phyloP scores from a whole-genome alignment of 2,888 invertebrate genomes.

The Eurytoma adleriae region DNA sequence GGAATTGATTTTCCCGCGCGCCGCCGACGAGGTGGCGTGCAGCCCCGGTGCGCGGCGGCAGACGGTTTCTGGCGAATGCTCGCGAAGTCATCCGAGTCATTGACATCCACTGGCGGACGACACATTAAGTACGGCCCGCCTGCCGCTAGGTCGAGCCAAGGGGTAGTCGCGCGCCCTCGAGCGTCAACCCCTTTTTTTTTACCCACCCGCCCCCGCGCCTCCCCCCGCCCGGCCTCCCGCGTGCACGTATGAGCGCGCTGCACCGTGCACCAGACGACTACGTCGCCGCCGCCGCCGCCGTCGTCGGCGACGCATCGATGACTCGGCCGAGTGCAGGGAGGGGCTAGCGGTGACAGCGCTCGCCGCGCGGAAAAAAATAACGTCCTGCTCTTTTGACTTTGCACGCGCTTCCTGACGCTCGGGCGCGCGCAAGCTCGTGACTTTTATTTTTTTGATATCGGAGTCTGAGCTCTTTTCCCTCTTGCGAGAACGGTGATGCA shows the following conservation, averaged over 20 bases:
- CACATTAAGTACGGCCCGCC: slow-evolving; percentile 30
- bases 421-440: too few species aligned
- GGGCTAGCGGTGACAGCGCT: background rate
- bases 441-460: background rate
- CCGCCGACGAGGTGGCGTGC: background rate
- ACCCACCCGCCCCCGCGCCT: background rate
- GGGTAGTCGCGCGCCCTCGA: slow-evolving; percentile 12
- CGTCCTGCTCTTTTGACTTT: slow-evolving; percentile 27
- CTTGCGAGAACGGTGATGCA: background rate
- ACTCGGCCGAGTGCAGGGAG: slow-evolving; percentile 55
- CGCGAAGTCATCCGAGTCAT: slow-evolving; percentile 73
- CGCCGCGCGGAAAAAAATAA: slow-evolving; percentile 31
- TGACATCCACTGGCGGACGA: slow-evolving; percentile 69
- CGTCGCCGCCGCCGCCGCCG: slow-evolving; percentile 10
- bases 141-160: background rate
- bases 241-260: background rate
- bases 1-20: background rate
- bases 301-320: slow-evolving; percentile 66
- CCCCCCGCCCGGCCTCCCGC: background rate
- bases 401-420: background rate
- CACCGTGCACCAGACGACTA: slow-evolving; percentile 27
- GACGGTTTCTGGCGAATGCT: slow-evolving; percentile 64
- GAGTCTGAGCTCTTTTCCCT: background rate
- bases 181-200: slow-evolving; percentile 34
- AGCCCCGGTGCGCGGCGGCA: slow-evolving; percentile 57